Evolutionary conservation across 2,113 vertebrate genomes (phyloP), one percentile per base, ranked within the genome.

Genomic region (Tachycineta bicolor): DNA sequence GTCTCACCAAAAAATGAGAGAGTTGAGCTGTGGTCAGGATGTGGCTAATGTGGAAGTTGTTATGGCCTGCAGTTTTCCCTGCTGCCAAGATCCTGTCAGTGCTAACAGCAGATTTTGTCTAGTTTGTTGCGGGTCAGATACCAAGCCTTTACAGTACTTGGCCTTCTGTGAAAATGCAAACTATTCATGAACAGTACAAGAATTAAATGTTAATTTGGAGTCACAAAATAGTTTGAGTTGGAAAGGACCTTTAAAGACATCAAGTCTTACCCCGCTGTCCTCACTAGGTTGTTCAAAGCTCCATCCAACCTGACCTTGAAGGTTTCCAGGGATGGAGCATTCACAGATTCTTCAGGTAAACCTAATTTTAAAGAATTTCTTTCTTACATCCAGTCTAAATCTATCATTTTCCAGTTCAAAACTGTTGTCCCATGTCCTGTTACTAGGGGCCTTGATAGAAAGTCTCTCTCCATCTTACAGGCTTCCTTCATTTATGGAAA

Each of bases 1-100:
- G 24, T 52, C 39, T 31, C 87, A 20, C 44, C 52, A 59, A 43
- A 56, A 76, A 92, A 93, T 52, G 44, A 81, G 37, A 52, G 41
- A 91, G 44, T 75, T 73, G 58, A 84, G 62, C 50, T 96, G 78
- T 62, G 87, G 89, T 91, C 81, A 87, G 91, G 91, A 97, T 85
- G 94, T 95, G 96, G 94, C 77, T 81, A 25, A 64, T 43, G 77
- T 69, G 81, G 78, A 73, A 93, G 47, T 74, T 81, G 83, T 90
- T 78, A 7, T 8, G 87, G 87, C 67, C 50, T 89, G 70, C 31
- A 59, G 56, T 62, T 73, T 89, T 62, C 41, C 14, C 29, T 50
- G 50, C 58, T 93, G 93, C 77, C 33, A 52, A 83, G 49, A 65
- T 79, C 59, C 37, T 58, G 60, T 58, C 4, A 7, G 46, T 75